Evolutionary conservation across 1,140 invertebrate genomes (phyloP).

Genomic region (Solenopsis invicta): DNA sequence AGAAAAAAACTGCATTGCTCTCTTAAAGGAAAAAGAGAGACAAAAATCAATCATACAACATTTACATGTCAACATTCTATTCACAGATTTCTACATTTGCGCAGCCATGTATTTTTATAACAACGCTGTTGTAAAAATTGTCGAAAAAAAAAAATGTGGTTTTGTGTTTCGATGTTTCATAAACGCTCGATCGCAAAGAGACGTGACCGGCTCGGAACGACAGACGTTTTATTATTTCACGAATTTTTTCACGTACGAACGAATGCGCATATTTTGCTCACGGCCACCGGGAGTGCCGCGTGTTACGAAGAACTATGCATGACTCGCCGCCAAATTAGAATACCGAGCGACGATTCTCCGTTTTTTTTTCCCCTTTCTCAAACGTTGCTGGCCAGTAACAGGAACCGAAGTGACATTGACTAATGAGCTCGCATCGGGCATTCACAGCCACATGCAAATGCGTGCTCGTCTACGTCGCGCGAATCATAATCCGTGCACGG

Average conservation of each 20-base stretch:
- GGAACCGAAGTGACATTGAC: slow-evolving; percentile 43
- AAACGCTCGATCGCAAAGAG: slow-evolving; percentile 35
- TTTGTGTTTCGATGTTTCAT: background rate
- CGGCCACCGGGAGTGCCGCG: slow-evolving; percentile 30
- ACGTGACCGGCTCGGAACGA: slow-evolving; percentile 21
- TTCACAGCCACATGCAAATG: slow-evolving; percentile 48
- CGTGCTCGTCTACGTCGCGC: slow-evolving; percentile 19
- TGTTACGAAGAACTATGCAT: slow-evolving; percentile 55
- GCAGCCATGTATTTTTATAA: background rate
- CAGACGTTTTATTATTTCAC: slow-evolving; percentile 68
- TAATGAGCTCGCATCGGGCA: slow-evolving; percentile 63
- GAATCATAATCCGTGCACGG: slow-evolving; percentile 51
- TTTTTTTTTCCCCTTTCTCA: background rate
- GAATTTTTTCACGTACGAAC: slow-evolving; percentile 60
- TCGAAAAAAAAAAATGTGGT: background rate
- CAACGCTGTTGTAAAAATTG: background rate
- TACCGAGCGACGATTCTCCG: slow-evolving; percentile 35
- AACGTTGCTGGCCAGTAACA: slow-evolving; percentile 15
- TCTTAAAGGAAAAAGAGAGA: background rate
- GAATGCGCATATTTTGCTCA: slow-evolving; percentile 73
- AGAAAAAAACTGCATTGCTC: background rate
- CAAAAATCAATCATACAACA: background rate
- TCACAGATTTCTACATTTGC: background rate
- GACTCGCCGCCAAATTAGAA: slow-evolving; percentile 72
- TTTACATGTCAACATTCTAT: background rate